Evolutionary conservation across 2,888 invertebrate species (phyloP), one percentile per base, ranked within the genome.

Genomic region (Trissolcus japonicus): DNA sequence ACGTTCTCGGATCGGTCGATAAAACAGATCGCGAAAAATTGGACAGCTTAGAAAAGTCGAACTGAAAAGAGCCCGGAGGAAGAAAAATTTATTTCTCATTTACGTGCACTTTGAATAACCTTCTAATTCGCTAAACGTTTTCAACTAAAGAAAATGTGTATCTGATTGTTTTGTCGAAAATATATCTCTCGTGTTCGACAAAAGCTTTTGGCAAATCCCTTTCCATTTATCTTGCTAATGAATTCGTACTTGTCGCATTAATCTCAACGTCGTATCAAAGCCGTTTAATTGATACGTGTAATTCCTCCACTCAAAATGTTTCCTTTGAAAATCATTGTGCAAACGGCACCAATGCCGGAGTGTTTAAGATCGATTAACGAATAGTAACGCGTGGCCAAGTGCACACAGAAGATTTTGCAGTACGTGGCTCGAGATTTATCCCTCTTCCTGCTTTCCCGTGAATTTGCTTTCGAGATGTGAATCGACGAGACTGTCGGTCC

Each of bases 401-500:
- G 56, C 29, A 35, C 35, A 35, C 16, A 43, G 48, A 56, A 56
- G 71, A 71, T 66, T 76, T 71, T 51, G 65, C 46, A 53, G 50
- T 40, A 62, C 35, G 57, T 21, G 56, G 61, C 6, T 60, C 71
- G 54, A 43, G 48, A 46, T n/a, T 48, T 53, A 57, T 63, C 68
- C 54, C 50, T 41, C 65, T 76, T 76, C 69, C 76, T 65, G 61
- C 65, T 69, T 69, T 68, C 68, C 63, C 68, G 71, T 53, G 63
- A 68, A 63, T 76, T 71, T 54, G 69, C 76, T 71, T 61, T 71
- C 69, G 55, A 65, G 76, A 76, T 76, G 56, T 19, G 56, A 69
- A 76, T 76, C 76, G 56, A 61, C 66, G 40, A 16, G 40, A 11
- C 67, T 68, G 67, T 62, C 71, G 53, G 63, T 14, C 9, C 35